A percentile compares a stretch with the other conserved stretches of the same genome.
These are phyloP conservation scores for Adrianichthys oophorus DNA, from an alignment of 2,797 vertebrate genomes.

Conservation along the genomic window DNA sequence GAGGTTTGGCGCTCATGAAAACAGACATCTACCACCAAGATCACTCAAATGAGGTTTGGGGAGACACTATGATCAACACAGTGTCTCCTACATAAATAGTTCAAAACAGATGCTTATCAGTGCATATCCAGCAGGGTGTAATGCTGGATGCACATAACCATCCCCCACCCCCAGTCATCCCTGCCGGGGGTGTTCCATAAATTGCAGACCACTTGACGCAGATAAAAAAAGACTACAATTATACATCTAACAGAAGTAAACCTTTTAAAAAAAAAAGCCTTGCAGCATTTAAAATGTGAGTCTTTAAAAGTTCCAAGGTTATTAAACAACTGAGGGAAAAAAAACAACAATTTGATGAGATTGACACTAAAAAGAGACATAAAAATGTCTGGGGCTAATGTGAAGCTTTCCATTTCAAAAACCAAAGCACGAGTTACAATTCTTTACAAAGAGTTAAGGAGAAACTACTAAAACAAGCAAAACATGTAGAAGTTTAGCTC, in stretches of 20 bases:
- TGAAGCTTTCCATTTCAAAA: too few species aligned
- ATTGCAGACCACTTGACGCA: neutral
- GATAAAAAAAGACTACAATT: neutral
- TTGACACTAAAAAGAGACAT: too few species aligned
- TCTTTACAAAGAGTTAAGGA: too few species aligned
- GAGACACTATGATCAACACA: neutral
- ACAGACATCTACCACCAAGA: conserved; percentile 7
- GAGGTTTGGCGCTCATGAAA: conserved; percentile 5
- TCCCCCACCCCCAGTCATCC: neutral
- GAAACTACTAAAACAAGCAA: too few species aligned
- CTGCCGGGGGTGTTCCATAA: neutral
- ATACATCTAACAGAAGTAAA: neutral
- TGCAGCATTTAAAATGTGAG: neutral
- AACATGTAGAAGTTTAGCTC: too few species aligned
- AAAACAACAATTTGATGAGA: too few species aligned
- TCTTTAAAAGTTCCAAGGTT: neutral
- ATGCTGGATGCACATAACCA: neutral
- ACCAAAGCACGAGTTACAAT: too few species aligned
- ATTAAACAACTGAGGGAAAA: too few species aligned
- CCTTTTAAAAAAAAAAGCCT: neutral
- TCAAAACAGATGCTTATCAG: neutral
- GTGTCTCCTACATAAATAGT: conserved; percentile 1
- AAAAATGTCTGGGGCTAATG: too few species aligned
- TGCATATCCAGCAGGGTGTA: neutral
- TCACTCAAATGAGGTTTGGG: neutral